Conservation (phyloP, 2,888 invertebrate species). For the Ecdyonurus torrentis region DNA sequence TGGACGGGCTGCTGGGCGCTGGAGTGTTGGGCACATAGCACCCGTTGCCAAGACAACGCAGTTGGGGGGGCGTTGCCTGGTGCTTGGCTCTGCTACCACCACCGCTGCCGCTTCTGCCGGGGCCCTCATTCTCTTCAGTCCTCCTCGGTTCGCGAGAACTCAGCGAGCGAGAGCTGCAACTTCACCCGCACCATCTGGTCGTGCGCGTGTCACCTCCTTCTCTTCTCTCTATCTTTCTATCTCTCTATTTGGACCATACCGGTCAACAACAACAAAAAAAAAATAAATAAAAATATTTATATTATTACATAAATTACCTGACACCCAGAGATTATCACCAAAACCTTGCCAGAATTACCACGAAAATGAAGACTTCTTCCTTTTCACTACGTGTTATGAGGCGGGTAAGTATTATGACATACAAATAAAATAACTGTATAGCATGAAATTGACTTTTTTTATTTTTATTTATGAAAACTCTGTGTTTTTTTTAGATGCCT, state of each 20-base stretch:
- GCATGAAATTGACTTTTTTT: not conserved
- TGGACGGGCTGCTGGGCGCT: not conserved
- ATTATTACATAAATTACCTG: too few species aligned
- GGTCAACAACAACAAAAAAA: too few species aligned
- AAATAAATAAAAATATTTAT: too few species aligned
- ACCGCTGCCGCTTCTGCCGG: not conserved
- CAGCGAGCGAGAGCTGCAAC: not conserved
- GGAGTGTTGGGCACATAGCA: not conserved
- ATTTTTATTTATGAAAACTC: not conserved
- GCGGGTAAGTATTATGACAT: slow-evolving; percentile 40
- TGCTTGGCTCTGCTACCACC: not conserved
- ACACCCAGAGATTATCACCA: not conserved
- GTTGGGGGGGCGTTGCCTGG: not conserved
- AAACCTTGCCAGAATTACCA: slow-evolving; percentile 15
- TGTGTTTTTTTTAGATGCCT: not conserved
- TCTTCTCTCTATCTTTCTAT: too few species aligned
- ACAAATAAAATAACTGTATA: not conserved
- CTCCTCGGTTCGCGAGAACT: not conserved
- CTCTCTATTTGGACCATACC: too few species aligned
- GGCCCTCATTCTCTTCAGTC: not conserved
- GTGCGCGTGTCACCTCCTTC: too few species aligned
- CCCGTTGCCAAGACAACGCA: not conserved
- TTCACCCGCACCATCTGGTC: not conserved
- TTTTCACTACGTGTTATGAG: slow-evolving; percentile 62
- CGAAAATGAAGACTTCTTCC: slow-evolving; percentile 59